Conservation (phyloP, 35 echinoderm and acorn worm species). For the Lytechinus pictus region DNA sequence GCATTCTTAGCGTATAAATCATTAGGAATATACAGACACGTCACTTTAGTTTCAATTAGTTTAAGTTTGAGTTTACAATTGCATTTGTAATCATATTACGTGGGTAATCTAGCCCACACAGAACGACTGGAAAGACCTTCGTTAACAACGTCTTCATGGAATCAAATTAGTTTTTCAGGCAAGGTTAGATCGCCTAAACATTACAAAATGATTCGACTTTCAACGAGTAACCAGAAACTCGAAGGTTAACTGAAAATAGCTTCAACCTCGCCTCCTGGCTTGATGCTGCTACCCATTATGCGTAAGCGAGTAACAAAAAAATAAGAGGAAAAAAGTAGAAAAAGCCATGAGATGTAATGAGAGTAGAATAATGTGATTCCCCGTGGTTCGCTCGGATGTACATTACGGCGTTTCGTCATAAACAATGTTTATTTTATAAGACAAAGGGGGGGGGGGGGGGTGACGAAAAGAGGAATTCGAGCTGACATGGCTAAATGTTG, state of each 20-base stretch:
- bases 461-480: neutral
- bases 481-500: neutral
- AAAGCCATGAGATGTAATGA: neutral
- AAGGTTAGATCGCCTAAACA: neutral
- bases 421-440: slow-evolving; percentile 30
- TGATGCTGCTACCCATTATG: neutral
- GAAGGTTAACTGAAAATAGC: neutral
- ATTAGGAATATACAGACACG: no score
- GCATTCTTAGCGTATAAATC: no score
- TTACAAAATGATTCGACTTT: neutral
- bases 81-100: neutral
- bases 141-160: neutral
- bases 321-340: neutral
- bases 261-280: neutral
- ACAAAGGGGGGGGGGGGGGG: neutral
- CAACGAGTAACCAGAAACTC: neutral
- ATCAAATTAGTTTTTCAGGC: neutral
- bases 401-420: neutral
- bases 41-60: no score
- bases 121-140: neutral
- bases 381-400: neutral
- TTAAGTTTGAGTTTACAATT: neutral
- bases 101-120: neutral
- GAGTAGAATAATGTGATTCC: neutral
- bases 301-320: neutral